Conservation (phyloP, 2,113 vertebrate genomes). For the Marcusenius ussheri region DNA sequence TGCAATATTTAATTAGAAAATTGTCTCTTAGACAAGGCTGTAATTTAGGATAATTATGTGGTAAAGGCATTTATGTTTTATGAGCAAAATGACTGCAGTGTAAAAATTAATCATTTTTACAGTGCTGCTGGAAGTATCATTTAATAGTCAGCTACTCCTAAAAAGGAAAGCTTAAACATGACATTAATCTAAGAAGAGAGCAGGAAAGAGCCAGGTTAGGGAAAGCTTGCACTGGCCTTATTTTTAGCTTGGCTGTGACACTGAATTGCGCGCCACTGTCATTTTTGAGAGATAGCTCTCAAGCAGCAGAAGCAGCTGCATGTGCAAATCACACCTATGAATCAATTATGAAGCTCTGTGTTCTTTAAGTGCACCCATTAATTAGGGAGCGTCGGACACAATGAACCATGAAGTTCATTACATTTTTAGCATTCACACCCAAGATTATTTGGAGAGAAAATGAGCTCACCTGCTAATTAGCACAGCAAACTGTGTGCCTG, state of each 20-base stretch:
- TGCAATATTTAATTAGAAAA: slow-evolving; percentile 24
- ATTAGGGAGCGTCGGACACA: slow-evolving; percentile 98
- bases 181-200: not conserved
- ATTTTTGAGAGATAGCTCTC: slow-evolving; percentile 92
- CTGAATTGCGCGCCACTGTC: slow-evolving; percentile 17
- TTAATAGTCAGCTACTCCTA: slow-evolving; percentile 10
- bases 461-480: slow-evolving; percentile 87
- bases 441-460: slow-evolving; percentile 93
- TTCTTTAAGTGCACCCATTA: slow-evolving; percentile 99
- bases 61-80: slow-evolving; percentile 9
- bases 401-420: slow-evolving; percentile 99
- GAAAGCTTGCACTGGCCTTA: not conserved
- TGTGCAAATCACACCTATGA: slow-evolving; percentile 99
- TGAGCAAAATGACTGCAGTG: not conserved
- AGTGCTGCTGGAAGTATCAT: slow-evolving; percentile 17
- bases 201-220: not conserved
- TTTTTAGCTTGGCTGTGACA: slow-evolving; percentile 1
- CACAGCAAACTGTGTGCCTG: slow-evolving; percentile 69
- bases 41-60: slow-evolving; percentile 9
- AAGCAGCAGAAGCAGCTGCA: slow-evolving; percentile 99
- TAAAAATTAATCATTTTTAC: slow-evolving; percentile 17
- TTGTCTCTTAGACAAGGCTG: slow-evolving; percentile 12
- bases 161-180: not conserved
- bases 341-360: slow-evolving; percentile 97
- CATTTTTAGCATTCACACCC: slow-evolving; percentile 96